Base-by-base conservation (phyloP, 2,797 vertebrate genomes). In the Pempheris klunzingeri region DNA sequence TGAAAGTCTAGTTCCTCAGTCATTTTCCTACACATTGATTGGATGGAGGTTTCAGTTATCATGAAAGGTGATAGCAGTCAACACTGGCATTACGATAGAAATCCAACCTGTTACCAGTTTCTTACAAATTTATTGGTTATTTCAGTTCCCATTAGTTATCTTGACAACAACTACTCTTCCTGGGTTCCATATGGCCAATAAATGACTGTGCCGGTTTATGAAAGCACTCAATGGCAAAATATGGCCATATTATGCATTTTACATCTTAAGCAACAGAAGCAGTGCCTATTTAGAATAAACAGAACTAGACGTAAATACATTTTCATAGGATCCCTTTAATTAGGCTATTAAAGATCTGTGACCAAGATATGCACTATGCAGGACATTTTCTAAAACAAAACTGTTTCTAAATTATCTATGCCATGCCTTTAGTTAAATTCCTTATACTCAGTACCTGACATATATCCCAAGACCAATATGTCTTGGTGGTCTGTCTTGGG, bases 31-130 rank as follows among this genome's bases (percentile, higher is more conserved):
- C n/a, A n/a, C n/a, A n/a, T n/a, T n/a, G n/a, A n/a, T n/a, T n/a
- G n/a, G n/a, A n/a, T n/a, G n/a, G n/a, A n/a, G n/a, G n/a, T n/a
- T n/a, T n/a, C n/a, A n/a, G n/a, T n/a, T n/a, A n/a, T n/a, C 52
- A 30, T 41, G 14, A 55, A n/a, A n/a, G 50, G 28, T 38, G 47
- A 32, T 20, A 67, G 75, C 36, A 71, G 60, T 60, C 61, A 32
- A 38, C 36, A 46, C n/a, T 4, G 24, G n/a, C 12, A 69, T 53
- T n/a, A 58, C 30, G 49, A 30, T 1, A 32, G 11, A 49, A 49
- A 55, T 55, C 43, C 24, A 66, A 38, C 13, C 18, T 34, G 14
- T 53, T 18, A 8, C 7, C 49, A 63, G 28, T 46, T 77, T 63
- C 20, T 32, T 44, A 39, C 63, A 36, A 38, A 60, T 66, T 43